These are phyloP conservation scores for Aldrovandia affinis DNA, from an alignment of 2,797 vertebrate species.

Conservation along the genomic window DNA sequence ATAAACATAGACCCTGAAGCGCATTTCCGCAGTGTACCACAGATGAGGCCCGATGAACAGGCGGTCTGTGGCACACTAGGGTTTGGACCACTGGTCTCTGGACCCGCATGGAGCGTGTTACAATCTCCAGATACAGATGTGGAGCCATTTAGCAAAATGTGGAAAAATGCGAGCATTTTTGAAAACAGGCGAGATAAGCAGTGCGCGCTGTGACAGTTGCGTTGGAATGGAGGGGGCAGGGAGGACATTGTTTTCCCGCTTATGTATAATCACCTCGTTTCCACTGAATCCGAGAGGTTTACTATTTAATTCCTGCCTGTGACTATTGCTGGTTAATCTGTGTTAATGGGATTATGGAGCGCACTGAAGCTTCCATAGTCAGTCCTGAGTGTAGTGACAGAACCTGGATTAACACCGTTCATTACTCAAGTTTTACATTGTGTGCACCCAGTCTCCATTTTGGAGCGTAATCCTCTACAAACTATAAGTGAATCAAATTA, in stretches of 20 bases:
- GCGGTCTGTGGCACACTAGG: not conserved
- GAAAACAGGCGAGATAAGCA: not conserved
- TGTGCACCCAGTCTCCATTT: not conserved
- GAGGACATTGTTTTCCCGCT: not conserved
- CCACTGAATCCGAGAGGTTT: constrained; percentile 12
- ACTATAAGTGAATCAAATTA: not conserved
- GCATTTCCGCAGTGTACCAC: constrained; percentile 3
- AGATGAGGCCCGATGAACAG: not conserved
- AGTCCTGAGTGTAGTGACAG: not conserved
- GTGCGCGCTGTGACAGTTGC: not conserved
- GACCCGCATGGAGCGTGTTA: no score
- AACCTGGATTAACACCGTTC: not conserved
- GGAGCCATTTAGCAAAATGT: not conserved
- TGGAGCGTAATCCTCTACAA: not conserved
- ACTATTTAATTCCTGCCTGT: constrained; percentile 26
- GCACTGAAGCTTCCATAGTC: constrained; percentile 12
- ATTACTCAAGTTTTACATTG: not conserved
- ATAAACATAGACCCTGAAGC: not conserved
- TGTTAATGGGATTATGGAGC: constrained; percentile 32
- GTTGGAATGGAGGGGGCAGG: no score
- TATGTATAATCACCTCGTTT: constrained; percentile 16
- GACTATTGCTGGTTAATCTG: constrained; percentile 36
- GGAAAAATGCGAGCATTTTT: not conserved
- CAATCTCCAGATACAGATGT: not conserved
- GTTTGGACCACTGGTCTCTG: not conserved